Conservation (phyloP, 2,113 vertebrate genomes). For the Emydocephalus ijimae region DNA sequence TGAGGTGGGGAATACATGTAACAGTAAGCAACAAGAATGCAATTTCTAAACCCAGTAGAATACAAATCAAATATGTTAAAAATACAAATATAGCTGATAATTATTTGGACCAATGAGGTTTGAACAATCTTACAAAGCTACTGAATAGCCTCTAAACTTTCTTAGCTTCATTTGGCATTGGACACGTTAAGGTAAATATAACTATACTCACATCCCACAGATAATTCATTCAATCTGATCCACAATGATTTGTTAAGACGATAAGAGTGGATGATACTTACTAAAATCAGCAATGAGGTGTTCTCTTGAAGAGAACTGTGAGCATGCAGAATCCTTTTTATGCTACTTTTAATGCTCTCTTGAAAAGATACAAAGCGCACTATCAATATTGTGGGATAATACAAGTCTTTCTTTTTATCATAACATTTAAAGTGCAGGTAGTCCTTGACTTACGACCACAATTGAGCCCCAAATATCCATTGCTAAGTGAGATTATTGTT, state of each 20-base stretch:
- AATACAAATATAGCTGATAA: background rate
- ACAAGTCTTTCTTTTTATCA: background rate
- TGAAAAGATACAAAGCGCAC: accelerated
- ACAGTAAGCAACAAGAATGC: background rate
- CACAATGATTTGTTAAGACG: accelerated
- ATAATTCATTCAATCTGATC: background rate
- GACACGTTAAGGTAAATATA: background rate
- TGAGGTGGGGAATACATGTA: background rate
- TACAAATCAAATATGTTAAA: background rate
- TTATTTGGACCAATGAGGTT: background rate
- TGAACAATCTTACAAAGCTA: background rate
- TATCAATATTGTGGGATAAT: accelerated
- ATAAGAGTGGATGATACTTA: accelerated
- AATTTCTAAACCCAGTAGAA: background rate
- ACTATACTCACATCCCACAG: background rate
- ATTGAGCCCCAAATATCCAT: background rate
- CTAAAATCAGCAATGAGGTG: background rate
- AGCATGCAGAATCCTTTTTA: accelerated
- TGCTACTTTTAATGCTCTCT: no score
- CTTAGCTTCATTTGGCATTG: background rate
- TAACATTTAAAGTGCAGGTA: background rate
- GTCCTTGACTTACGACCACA: background rate
- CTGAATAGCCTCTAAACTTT: background rate
- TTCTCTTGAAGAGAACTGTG: accelerated
- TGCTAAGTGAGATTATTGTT: background rate